Base-by-base conservation (phyloP, 2,888 invertebrate genomes). In the Nymphalis polychloros region DNA sequence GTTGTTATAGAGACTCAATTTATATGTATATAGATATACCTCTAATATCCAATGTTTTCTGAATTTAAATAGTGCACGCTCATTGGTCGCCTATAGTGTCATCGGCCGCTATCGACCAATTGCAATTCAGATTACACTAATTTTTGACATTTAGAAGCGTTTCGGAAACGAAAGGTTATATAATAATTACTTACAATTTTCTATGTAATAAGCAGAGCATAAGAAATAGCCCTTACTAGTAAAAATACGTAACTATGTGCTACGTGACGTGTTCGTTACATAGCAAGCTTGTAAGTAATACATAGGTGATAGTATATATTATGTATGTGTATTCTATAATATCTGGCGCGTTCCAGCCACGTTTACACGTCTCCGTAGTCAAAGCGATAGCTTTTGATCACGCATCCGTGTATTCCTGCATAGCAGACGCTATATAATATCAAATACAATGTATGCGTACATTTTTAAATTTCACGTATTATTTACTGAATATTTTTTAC, bases 381-480 rank as follows among this genome's bases (percentile, higher is more conserved):
- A 71, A 71, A 71, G 69, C 67, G 49, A 66, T 69, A 52, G 64
- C 71, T 66, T 69, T 69, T 71, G 71, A 71, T 71, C 71, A 69
- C 52, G 62, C 67, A 67, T 46, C 66, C 69, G 69, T 71, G 57
- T 67, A 63, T 67, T 71, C 59, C 70, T 63, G 68, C 69, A 61
- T 49, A 52, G 52, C 64, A 49, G 48, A 41, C 50, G 67, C 47
- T 71, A 67, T 71, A 67, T 64, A 64, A 68, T 67, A 67, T 68
- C 63, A 71, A 67, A 59, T 60, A 63, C 55, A 59, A 50, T 66
- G 19, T 57, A 57, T 41, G 57, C 57, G 57, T 41, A 41, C 57
- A 20, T 57, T 57, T 57, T 57, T 49, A 49, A 41, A 41, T 57
- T 57, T 41, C n/a, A 55, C 53, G 53, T 53, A 27, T 53, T 53